Evolutionary conservation across 2,113 vertebrate species (phyloP).

Genomic region (Halichoerus grypus): DNA sequence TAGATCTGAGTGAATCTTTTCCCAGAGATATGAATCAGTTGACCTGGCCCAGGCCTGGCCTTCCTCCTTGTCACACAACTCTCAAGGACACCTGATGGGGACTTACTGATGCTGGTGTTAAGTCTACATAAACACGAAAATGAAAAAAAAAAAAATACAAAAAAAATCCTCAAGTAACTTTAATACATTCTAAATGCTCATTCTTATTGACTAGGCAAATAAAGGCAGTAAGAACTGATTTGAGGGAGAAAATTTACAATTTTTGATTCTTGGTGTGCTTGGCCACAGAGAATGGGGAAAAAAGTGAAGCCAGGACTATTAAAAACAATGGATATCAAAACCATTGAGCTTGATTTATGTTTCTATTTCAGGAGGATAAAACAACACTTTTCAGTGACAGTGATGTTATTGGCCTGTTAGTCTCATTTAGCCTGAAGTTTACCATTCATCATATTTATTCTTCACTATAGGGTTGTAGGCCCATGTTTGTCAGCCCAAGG

Average conservation of each 20-base stretch:
- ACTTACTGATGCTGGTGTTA: neutral
- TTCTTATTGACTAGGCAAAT: neutral
- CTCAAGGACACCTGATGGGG: neutral
- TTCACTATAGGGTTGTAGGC: neutral
- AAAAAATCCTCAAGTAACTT: neutral
- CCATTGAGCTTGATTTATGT: slow-evolving; percentile 10
- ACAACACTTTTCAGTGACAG: neutral
- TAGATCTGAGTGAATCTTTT: neutral
- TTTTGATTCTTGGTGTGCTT: neutral
- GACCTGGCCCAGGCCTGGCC: too few relatives aligned
- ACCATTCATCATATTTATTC: neutral
- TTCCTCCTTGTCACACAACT: neutral
- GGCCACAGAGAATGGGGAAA: neutral
- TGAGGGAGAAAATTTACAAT: neutral
- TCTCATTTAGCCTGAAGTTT: slow-evolving; percentile 20
- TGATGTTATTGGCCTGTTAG: neutral
- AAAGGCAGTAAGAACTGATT: neutral
- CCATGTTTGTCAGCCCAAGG: neutral
- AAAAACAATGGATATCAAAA: slow-evolving; percentile 36
- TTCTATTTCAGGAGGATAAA: slow-evolving; percentile 40
- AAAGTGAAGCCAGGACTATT: neutral
- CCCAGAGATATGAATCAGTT: neutral
- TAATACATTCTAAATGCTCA: neutral
- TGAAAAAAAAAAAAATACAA: neutral
- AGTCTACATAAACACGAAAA: neutral